These are phyloP conservation scores for Orius insidiosus DNA, from an alignment of 1,140 invertebrate species.

Conservation along the genomic window DNA sequence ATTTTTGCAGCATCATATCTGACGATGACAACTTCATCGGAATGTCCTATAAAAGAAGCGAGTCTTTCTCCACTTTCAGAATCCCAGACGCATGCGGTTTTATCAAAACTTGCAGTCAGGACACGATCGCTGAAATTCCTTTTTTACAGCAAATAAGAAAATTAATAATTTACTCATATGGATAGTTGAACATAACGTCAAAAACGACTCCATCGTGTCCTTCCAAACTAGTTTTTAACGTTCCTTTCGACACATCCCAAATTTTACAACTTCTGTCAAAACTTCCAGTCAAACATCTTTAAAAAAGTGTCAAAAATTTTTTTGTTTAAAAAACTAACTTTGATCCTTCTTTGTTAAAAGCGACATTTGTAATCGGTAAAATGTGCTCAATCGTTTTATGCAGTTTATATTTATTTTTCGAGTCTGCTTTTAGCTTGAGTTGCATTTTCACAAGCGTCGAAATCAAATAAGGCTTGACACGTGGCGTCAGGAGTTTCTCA, in stretches of 20 bases:
- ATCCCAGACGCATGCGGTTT: constrained; percentile 55
- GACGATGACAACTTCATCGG: constrained; percentile 49
- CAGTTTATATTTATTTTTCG: constrained; percentile 42
- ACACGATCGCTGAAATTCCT: constrained; percentile 56
- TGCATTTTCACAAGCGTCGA: constrained; percentile 33
- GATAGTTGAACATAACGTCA: constrained; percentile 56
- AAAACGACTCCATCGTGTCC: constrained; percentile 70
- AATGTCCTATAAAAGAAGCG: constrained; percentile 50
- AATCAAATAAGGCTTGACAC: constrained; percentile 34
- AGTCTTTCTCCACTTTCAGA: constrained; percentile 44
- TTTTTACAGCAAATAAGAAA: constrained; percentile 18
- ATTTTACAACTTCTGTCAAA: constrained; percentile 73
- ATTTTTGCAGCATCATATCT: constrained; percentile 43
- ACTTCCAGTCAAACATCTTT: constrained; percentile 60
- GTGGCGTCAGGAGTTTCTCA: constrained; percentile 35
- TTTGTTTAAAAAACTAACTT: too few species aligned
- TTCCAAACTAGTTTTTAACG: constrained; percentile 44
- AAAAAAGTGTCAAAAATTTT: constrained; percentile 12
- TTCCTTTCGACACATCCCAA: constrained; percentile 55
- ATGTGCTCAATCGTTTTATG: constrained; percentile 31
- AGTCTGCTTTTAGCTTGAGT: constrained; percentile 30
- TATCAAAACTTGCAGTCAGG: constrained; percentile 63
- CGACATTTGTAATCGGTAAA: constrained; percentile 58
- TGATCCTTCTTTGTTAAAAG: constrained; percentile 48
- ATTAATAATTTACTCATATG: constrained; percentile 39